Base-by-base conservation (phyloP, 64 coral and sea anemone genomes). In the Dendronephthya gigantea region DNA sequence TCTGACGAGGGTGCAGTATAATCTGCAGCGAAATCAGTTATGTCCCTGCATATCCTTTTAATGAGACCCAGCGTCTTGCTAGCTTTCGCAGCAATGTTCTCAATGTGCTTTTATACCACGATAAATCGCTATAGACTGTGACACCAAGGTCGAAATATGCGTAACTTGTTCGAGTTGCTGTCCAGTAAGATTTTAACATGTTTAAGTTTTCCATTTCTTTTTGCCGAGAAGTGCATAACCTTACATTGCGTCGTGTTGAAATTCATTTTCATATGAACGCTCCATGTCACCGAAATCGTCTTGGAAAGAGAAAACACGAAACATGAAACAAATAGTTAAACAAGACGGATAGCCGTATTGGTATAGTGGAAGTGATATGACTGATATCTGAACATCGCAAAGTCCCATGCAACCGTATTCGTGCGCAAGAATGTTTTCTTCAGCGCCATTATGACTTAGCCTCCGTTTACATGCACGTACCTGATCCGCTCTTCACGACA, bases 1-100 rank as follows among this genome's bases (percentile, higher is more conserved):
- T 65, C 84, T 30, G 6, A 85, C 84, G 32, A 85, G 19, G 6
- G 50, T 59, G 65, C 84, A 85, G 35, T 85, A 85, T 22, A 85
- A 40, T 0, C 12, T 27, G 49, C 65, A 17, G 47, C 16, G 27
- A 31, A 0, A 33, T 85, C 84, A 48, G 29, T 38, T 5, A 83
- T 47, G 35, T 83, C 82, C 39, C 82, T 83, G 49, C 82, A 83
- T 30, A 48, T 45, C 48, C 82, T 83, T 83, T 83, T 48, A 2
- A 84, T 39, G 23, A 84, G 32, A 4, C 83, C 83, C 12, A 84
- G 43, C 2, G 43, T 49, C 50, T 84, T 84, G 43, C 49, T 84
- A 43, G 83, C 83, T 23, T 84, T 84, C 22, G 39, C 5, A 23
- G 40, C 17, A 9, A 19, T 84, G 1, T 2, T 23, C 19, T 84